Base-by-base conservation (phyloP, 2,113 vertebrate species). In the Cochlearius cochlearius region DNA sequence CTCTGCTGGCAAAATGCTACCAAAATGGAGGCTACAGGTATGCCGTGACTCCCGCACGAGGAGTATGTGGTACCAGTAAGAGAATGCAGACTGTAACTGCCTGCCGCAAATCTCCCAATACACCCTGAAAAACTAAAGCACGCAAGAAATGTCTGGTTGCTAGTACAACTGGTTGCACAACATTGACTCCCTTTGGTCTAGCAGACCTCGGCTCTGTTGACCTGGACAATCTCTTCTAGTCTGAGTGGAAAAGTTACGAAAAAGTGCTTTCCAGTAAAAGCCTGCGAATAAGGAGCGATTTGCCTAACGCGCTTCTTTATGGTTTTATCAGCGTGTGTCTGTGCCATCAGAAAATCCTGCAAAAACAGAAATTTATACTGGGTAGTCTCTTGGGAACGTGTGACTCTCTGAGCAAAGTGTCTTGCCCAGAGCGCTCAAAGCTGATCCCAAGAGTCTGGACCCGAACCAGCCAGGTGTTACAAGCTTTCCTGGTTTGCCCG, bases 161-260 rank as follows among this genome's bases (percentile, higher is more conserved):
- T 91, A 41, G 95, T 69, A 76, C 78, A 94, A 95, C 95, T 81
- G 94, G 94, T 97, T 97, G 94, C 79, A 93, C 95, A 95, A 85
- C 94, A 67, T 76, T 92, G 86, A 78, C 84, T 96, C 90, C 67
- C 84, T 83, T 96, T 92, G 93, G 94, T 94, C 62, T 91, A 29
- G 49, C 73, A 91, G 81, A 83, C 52, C 73, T 88, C 75, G 17
- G 58, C 9, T 77, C 39, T 96, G 59, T 90, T 95, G 91, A 93
- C 95, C 85, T 92, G 77, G 80, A 64, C 91, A 66, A 84, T 90
- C 72, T 94, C 68, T 84, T 92, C 56, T 19, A 55, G 67, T 67
- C 47, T 53, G 55, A 74, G 62, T 0, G 0, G 69, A 83, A 43
- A 88, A 74, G 49, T 58, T 77, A 77, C 12, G 1, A 62, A 87